Evolutionary conservation across 2,113 vertebrate genomes (phyloP), one percentile per base, ranked within the genome.

Genomic region (Alces alces): DNA sequence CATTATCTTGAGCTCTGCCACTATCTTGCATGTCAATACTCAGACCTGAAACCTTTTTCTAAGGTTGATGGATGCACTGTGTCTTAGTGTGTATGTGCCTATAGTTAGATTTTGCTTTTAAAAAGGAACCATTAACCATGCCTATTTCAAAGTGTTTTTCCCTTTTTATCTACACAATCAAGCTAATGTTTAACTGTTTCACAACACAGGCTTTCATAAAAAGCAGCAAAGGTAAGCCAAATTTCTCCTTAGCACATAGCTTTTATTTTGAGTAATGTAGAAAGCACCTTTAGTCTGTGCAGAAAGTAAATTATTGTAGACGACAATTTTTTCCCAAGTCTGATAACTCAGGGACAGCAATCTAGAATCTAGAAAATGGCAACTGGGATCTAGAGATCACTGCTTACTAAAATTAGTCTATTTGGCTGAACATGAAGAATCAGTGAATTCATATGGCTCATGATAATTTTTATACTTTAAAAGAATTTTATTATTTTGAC

Each of bases 71-170:
- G 97, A 98, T 97, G 97, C 9, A 36, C 91, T 47, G 52, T 86
- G 83, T 92, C 95, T 97, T 89, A 11, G 25, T 88, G 89, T 83
- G 36, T 57, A 57, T 97, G 95, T 97, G 97, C 84, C 91, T 97
- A 98, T 98, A 98, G 95, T 98, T 98, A 98, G 96, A 96, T 92
- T 97, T 94, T 39, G 89, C 95, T 98, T 98, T 97, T 96, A 89
- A 96, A 98, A 97, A 60, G 58, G 57, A 97, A 55, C 95, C 94
- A 96, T 98, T 97, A 97, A 97, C 94, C 83, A 58, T 66, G 57
- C 54, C 58, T 97, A 54, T 97, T 98, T 97, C 93, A 89, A 92
- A 97, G 91, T 89, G 47, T 97, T 92, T 97, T 54, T 19, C 19
- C 57, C 43, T 95, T 96, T 96, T 96, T 64, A 89, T 92, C 52